phyloP scores from a whole-genome alignment of 2,888 invertebrate species.

The Tachina grossa region DNA sequence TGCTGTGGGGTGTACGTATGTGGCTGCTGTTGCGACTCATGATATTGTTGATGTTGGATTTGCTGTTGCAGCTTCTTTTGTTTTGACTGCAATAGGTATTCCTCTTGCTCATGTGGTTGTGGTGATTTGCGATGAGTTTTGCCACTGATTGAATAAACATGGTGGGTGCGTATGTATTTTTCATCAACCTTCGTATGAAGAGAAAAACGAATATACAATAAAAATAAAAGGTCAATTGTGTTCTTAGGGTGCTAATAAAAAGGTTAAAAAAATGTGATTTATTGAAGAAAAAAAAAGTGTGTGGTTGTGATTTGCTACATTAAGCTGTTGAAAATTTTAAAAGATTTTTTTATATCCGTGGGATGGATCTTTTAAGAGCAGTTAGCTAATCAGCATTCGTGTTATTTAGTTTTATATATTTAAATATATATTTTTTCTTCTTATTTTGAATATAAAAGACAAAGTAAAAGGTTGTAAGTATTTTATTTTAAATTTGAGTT shows the following conservation, averaged over 20 bases:
- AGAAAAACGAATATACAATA: neutral
- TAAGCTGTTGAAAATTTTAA: neutral
- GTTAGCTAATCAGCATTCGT: neutral
- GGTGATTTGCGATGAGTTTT: constrained; percentile 81
- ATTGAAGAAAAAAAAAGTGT: neutral
- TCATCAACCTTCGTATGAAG: constrained; percentile 80
- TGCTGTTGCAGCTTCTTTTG: constrained; percentile 76
- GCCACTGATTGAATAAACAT: constrained; percentile 79
- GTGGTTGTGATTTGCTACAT: neutral
- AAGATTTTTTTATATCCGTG: neutral
- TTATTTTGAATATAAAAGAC: neutral
- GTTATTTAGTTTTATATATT: neutral
- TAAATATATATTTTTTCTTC: too few relatives aligned
- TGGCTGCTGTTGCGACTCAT: constrained; percentile 76
- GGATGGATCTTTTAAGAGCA: neutral
- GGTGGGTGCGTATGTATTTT: constrained; percentile 82
- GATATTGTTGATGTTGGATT: constrained; percentile 71
- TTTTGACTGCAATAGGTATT: constrained; percentile 67
- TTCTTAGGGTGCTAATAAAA: constrained; percentile 9
- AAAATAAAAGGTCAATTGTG: neutral
- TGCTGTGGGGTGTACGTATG: constrained; percentile 76
- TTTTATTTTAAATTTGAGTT: neutral
- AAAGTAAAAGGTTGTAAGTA: neutral
- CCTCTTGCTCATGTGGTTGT: constrained; percentile 77
- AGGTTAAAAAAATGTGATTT: neutral